Evolutionary conservation across 2,888 invertebrate genomes (phyloP).

Genomic region (Beris chalybata): DNA sequence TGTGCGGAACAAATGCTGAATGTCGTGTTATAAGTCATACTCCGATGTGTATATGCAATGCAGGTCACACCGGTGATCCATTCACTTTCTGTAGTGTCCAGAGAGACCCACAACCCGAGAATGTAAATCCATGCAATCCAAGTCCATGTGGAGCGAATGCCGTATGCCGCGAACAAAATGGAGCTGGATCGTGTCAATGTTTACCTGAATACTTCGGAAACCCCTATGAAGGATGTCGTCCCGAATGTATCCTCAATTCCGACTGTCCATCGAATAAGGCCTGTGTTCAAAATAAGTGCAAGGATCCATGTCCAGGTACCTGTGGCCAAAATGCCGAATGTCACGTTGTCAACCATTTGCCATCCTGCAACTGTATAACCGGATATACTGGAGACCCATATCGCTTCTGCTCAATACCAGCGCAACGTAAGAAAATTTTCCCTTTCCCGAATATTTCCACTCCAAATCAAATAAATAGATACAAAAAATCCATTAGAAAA

Average conservation of each 20-base stretch:
- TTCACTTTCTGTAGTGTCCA: slow-evolving; percentile 64
- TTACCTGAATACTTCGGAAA: slow-evolving; percentile 72
- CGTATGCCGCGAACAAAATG: slow-evolving; percentile 67
- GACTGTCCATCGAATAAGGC: slow-evolving; percentile 74
- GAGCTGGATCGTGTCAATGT: slow-evolving; percentile 71
- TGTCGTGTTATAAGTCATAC: slow-evolving; percentile 74
- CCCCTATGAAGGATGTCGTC: slow-evolving; percentile 76
- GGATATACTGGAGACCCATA: slow-evolving; percentile 68
- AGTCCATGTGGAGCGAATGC: slow-evolving; percentile 75
- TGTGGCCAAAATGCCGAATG: slow-evolving; percentile 76
- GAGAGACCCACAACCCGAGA: slow-evolving; percentile 55
- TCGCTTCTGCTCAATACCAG: slow-evolving; percentile 58
- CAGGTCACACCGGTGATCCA: slow-evolving; percentile 70
- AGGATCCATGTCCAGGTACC: slow-evolving; percentile 74
- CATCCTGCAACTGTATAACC: slow-evolving; percentile 66
- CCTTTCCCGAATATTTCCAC: too few species aligned
- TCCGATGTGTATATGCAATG: slow-evolving; percentile 68
- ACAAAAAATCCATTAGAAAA: not conserved
- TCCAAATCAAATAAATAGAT: not conserved
- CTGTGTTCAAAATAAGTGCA: slow-evolving; percentile 73
- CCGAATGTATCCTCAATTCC: slow-evolving; percentile 72
- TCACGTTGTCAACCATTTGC: slow-evolving; percentile 70
- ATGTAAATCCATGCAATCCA: slow-evolving; percentile 66
- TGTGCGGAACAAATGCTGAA: slow-evolving; percentile 71
- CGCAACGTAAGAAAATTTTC: slow-evolving; percentile 50